Evolutionary conservation across 2,797 vertebrate species (phyloP).

Genomic region (Iguana delicatissima): DNA sequence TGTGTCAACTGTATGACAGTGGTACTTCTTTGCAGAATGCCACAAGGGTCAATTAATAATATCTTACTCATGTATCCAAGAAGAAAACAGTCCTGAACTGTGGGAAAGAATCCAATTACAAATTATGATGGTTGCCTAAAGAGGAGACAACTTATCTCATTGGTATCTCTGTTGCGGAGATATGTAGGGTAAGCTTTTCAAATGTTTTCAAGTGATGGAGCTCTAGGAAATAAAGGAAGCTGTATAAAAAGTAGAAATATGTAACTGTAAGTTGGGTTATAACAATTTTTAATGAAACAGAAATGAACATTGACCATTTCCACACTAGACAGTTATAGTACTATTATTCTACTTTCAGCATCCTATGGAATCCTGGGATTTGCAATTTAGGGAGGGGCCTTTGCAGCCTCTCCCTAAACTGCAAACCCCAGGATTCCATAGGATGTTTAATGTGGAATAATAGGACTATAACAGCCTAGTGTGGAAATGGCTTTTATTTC

Average conservation of each 20-base stretch:
- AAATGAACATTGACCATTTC: neutral
- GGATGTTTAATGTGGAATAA: too few species aligned
- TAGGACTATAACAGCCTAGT: too few species aligned
- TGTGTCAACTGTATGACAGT: constrained; percentile 13
- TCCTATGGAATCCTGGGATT: too few species aligned
- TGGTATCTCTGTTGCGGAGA: constrained; percentile 26
- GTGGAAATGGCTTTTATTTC: neutral
- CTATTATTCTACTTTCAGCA: too few species aligned
- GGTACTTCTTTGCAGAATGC: neutral
- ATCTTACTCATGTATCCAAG: neutral
- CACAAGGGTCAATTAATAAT: constrained; percentile 27
- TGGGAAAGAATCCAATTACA: constrained; percentile 17
- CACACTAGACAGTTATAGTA: too few species aligned
- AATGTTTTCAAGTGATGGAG: neutral
- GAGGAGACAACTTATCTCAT: neutral
- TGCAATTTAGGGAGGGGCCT: too few species aligned
- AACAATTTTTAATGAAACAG: neutral
- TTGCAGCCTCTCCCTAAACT: too few species aligned
- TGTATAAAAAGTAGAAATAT: neutral
- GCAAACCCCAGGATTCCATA: too few species aligned
- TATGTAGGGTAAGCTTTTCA: constrained; percentile 3
- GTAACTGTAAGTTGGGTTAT: neutral
- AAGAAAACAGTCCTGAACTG: neutral
- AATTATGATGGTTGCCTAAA: neutral
- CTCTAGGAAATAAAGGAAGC: neutral